Base-by-base conservation (phyloP, 2,113 vertebrate species). In the Pseudopipra pipra region DNA sequence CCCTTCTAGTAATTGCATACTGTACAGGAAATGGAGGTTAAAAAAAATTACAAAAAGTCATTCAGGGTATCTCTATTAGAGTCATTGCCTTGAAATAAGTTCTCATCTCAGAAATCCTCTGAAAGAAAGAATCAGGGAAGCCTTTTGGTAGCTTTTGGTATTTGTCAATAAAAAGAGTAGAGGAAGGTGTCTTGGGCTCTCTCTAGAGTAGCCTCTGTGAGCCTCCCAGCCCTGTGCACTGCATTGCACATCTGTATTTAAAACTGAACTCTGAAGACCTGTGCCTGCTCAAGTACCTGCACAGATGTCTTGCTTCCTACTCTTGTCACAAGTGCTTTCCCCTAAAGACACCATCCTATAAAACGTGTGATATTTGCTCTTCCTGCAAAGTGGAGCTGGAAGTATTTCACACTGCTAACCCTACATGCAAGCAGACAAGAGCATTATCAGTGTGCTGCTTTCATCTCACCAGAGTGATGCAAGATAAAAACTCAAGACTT, bases 21-120 rank as follows among this genome's bases (percentile, higher is more conserved):
- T 93, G 66, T 97, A 97, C 97, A 97, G 98, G 97, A 98, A 98
- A 98, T 98, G 96, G 95, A 97, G 95, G 87, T 85, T 91, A 87
- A 92, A 95, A 96, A 85, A 96, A 90, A 95, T 72, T 91, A 92
- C 94, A 95, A 49, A 90, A 95, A 97, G 97, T 97, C 97, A 93
- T 79, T 97, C 77, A 73, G 97, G 94, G 96, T 97, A 95, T 97
- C 97, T 97, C 96, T 94, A 94, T 90, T 54, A 90, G 91, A 95
- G 75, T 79, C 51, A 84, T 51, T 27, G 47, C 94, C 95, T 97
- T 91, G 90, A 95, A 97, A 96, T 72, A 96, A 97, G 46, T 89
- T 94, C 95, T 96, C 58, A 94, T 95, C 90, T 95, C 86, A 96
- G 92, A 94, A 97, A 94, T 90, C 67, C 44, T 80, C 87, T 70